Evolutionary conservation across 2,113 vertebrate species (phyloP).

Genomic region (human): DNA sequence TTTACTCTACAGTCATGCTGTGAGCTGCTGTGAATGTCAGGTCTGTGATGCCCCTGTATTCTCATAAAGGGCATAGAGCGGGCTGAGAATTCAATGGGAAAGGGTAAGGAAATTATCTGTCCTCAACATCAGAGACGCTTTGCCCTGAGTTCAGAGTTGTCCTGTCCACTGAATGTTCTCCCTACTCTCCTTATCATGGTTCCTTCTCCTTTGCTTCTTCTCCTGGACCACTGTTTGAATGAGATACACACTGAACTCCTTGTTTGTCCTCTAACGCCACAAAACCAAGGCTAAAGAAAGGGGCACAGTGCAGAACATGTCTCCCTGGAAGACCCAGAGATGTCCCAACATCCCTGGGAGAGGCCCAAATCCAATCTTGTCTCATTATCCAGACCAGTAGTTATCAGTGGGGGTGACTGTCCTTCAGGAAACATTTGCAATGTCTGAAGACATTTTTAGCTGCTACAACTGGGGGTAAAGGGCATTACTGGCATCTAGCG

Average conservation of each 20-base stretch:
- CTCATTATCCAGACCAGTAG: neutral
- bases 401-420: no score
- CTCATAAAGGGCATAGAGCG: neutral
- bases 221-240: neutral
- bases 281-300: neutral
- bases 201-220: neutral
- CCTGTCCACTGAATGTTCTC: neutral
- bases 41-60: neutral
- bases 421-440: neutral
- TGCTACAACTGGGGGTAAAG: neutral
- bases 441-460: neutral
- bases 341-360: neutral
- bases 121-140: neutral
- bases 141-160: neutral
- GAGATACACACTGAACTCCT: neutral
- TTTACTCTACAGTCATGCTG: neutral
- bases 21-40: neutral
- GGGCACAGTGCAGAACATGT: accelerated
- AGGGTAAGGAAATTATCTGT: neutral
- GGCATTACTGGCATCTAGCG: neutral
- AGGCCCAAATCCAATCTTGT: neutral
- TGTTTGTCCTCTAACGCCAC: neutral
- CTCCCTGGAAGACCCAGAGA: neutral
- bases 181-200: accelerated
- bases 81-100: neutral